Evolutionary conservation across 2,797 vertebrate genomes (phyloP), one percentile per base, ranked within the genome.

Genomic region (Heteromormyrus szaboi): DNA sequence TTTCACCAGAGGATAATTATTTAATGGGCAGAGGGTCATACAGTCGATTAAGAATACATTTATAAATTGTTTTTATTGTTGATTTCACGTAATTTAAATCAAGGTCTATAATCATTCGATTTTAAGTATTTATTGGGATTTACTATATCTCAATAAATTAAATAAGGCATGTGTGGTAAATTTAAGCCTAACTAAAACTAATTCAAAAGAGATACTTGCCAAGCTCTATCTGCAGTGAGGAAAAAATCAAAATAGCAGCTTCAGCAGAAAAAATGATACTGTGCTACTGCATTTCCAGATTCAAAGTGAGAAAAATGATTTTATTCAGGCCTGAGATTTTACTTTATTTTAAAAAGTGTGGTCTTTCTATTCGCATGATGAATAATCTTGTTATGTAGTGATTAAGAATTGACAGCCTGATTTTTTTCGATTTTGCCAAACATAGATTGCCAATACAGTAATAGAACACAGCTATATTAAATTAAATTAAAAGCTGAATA

Each of bases 361-460:
- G 22, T 54, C 41, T 50, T 22, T 44, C n/a, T 87, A 22, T 90
- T 89, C 2, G 12, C 1, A 89, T 88, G 92, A 29, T 88, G 89
- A 88, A 89, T 54, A 91, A 92, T 90, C 86, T 90, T 89, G 50
- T 91, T 91, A 88, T 86, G 89, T 89, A 8, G 90, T 90, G 88
- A 90, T 88, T 83, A 83, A 44, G 65, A 51, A 88, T 19, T 33
- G 88, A 68, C 46, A 7, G 83, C 88, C 89, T 91, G 53, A 91
- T 92, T 90, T 89, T 25, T 87, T 89, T 90, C 88, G 87, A 89
- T 84, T 54, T 86, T 88, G 85, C 87, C 90, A 90, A 91, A 91
- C 90, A 91, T 90, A 91, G 89, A 85, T 50, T 76, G 14, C 86
- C 90, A 91, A 88, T 89, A 87, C 89, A 91, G 88, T 90, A 92